Evolutionary conservation across 2,797 vertebrate species (phyloP).

Genomic region (Avahi laniger): DNA sequence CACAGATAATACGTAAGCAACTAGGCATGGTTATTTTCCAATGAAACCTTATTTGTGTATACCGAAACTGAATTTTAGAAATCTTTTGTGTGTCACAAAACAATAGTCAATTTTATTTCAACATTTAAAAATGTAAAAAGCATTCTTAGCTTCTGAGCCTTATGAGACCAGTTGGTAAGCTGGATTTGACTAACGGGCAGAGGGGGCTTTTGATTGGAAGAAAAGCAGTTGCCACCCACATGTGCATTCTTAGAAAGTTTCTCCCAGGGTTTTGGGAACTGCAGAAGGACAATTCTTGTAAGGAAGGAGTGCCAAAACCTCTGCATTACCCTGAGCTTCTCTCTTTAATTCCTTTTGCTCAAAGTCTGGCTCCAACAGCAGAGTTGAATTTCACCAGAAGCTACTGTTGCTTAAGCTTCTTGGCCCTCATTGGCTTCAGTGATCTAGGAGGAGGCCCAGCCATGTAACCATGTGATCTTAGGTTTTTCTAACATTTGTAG

Average conservation of each 20-base stretch:
- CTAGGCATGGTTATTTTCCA: neutral
- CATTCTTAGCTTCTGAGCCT: neutral
- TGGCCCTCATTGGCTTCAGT: neutral
- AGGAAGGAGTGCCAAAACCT: neutral
- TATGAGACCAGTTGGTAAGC: neutral
- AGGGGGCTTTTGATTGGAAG: neutral
- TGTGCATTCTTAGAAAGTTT: neutral
- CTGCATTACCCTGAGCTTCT: neutral
- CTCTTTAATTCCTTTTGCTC: neutral
- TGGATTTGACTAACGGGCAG: neutral
- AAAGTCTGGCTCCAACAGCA: neutral
- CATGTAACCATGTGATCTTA: neutral
- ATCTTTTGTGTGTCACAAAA: neutral
- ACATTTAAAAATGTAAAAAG: neutral
- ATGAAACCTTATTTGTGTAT: neutral
- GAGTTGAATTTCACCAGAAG: neutral
- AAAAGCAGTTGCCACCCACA: neutral
- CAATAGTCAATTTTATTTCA: neutral
- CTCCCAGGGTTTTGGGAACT: neutral
- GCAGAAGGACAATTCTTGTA: neutral
- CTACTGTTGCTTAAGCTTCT: neutral
- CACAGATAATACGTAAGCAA: neutral
- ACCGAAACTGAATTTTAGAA: neutral
- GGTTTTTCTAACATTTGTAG: neutral
- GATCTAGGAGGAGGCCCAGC: neutral